Evolutionary conservation across 2,888 invertebrate genomes (phyloP).

Genomic region (Drosophila prolongata): DNA sequence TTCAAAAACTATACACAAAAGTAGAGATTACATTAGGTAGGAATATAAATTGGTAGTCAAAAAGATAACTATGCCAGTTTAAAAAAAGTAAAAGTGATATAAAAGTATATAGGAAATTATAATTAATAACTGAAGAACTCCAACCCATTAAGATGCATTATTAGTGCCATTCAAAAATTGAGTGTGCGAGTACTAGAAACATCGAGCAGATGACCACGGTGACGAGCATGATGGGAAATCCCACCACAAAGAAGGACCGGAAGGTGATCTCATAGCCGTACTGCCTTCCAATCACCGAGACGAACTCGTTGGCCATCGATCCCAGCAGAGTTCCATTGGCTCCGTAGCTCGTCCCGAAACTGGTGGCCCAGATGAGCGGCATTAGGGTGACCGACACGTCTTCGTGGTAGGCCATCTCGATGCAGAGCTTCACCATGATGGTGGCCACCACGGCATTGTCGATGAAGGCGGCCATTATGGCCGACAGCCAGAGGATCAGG

Average conservation of each 20-base stretch:
- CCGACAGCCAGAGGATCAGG: conserved; percentile 3
- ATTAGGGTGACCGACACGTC: background rate
- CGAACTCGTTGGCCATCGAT: conserved; percentile 9
- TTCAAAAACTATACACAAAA: too few relatives aligned
- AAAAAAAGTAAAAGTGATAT: too few relatives aligned
- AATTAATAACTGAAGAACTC: too few relatives aligned
- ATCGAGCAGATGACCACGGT: background rate
- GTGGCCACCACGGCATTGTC: conserved; percentile 6
- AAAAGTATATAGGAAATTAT: too few relatives aligned
- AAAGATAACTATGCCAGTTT: too few relatives aligned
- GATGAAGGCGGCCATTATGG: background rate
- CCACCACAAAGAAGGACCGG: background rate
- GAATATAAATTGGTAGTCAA: too few relatives aligned
- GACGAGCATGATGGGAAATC: conserved; percentile 7
- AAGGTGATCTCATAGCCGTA: conserved; percentile 5
- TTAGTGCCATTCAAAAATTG: background rate
- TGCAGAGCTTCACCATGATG: conserved; percentile 9
- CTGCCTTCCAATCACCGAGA: background rate
- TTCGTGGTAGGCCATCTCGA: background rate
- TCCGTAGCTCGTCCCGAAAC: background rate
- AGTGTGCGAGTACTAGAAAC: background rate
- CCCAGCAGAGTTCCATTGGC: conserved; percentile 13
- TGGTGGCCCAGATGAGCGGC: conserved; percentile 5
- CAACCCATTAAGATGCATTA: too few relatives aligned
- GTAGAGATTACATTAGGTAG: too few relatives aligned